Evolutionary conservation across 1,140 invertebrate genomes (phyloP), one percentile per base, ranked within the genome.

Genomic region (Pseudomyrmex gracilis): DNA sequence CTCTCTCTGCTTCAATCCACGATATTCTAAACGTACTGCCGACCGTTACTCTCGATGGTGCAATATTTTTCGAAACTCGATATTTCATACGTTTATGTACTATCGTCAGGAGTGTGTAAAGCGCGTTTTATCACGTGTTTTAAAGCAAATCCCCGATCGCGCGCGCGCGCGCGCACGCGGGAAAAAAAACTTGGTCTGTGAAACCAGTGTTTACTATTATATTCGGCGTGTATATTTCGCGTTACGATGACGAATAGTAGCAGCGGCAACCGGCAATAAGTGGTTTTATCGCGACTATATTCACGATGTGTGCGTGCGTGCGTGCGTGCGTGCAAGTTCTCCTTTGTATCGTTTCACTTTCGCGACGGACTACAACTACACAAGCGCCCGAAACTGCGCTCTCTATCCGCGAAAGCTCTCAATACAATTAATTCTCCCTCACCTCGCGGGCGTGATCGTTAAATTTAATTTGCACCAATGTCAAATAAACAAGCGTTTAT

Each of bases 1-100:
- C 53, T 57, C 34, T 78, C 34, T 78, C 51, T 34, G 15, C 64
- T 17, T 43, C 43, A 70, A 78, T 68, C 63, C 51, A 24, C 74
- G 68, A 78, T 78, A 78, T 78, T 67, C 76, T 47, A 58, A 68
- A 78, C 64, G 64, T 22, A 24, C 66, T 43, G 43, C 20, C 53
- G 76, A 70, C 53, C 76, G 60, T 76, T 78, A 78, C 66, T 78
- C 64, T 78, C 76, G 76, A 78, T 70, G 64, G 76, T 58, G 76
- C 76, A 78, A 70, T 78, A 78, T 78, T 78, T 78, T 78, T 78
- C 64, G 53, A 58, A 78, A 53, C 43, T 47, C 76, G 64, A 78
- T 78, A 78, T 78, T 78, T 78, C 76, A 78, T 78, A 70, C 76
- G 76, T 78, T 78, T 78, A 78, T 70, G 76, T 78, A 78, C 76